A percentile compares a stretch with the other conserved stretches of the same genome.
These are phyloP conservation scores for Tretioscincus oriximinensis DNA, from an alignment of 2,113 vertebrate species.

Conservation along the genomic window DNA sequence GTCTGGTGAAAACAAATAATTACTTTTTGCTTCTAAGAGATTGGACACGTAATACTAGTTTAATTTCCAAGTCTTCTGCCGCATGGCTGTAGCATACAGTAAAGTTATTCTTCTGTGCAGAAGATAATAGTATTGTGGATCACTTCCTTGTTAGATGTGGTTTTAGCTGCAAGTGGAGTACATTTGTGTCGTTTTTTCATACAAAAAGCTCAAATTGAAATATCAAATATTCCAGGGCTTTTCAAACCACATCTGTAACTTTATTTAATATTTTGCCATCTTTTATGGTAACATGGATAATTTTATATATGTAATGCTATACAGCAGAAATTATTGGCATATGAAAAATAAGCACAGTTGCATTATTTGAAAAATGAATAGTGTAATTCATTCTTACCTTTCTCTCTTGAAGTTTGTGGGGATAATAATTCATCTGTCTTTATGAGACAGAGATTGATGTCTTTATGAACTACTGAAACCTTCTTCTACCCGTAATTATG, in stretches of 20 bases:
- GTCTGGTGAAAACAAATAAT: constrained; percentile 68
- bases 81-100: constrained; percentile 36
- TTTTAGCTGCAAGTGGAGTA: constrained; percentile 31
- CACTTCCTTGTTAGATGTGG: constrained; percentile 56
- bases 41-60: constrained; percentile 56
- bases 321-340: constrained; percentile 24
- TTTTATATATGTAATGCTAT: constrained; percentile 39
- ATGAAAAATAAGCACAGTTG: constrained; percentile 21
- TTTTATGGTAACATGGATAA: constrained; percentile 41
- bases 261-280: constrained; percentile 36
- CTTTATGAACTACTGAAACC: neutral
- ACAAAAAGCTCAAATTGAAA: constrained; percentile 32
- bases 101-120: constrained; percentile 55
- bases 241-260: neutral
- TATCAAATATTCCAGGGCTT: constrained; percentile 27
- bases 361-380: constrained; percentile 1
- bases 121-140: constrained; percentile 55
- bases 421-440: neutral
- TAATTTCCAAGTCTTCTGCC: constrained; percentile 65
- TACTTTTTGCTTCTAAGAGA: constrained; percentile 65
- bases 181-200: constrained; percentile 41
- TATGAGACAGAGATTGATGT: neutral
- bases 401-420: neutral
- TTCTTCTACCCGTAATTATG: neutral
- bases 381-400: neutral